Conservation (phyloP, 2,888 invertebrate genomes). For the Harpalus rubripes region DNA sequence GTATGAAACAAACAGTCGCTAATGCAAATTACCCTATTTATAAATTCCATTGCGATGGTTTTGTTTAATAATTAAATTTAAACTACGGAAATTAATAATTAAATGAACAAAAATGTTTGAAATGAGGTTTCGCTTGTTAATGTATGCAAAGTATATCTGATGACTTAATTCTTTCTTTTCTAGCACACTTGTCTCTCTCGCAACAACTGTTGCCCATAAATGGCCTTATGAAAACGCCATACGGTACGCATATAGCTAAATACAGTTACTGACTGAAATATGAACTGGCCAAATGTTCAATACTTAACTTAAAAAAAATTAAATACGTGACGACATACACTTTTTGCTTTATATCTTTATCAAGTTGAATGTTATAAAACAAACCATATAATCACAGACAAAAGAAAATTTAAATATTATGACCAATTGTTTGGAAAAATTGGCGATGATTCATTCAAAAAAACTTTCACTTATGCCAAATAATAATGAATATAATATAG, state of each 20-base stretch:
- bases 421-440: constrained; percentile 34
- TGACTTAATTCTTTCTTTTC: constrained; percentile 59
- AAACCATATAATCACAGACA: neutral
- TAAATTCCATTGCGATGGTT: constrained; percentile 4
- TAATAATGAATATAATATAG: constrained; percentile 47
- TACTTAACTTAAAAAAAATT: neutral
- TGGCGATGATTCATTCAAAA: constrained; percentile 27
- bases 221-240: constrained; percentile 48
- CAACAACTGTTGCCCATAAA: constrained; percentile 57
- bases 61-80: constrained; percentile 1
- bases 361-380: neutral
- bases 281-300: constrained; percentile 38
- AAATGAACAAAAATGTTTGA: constrained; percentile 24
- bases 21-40: neutral
- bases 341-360: constrained; percentile 4
- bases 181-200: constrained; percentile 52
- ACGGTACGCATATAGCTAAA: constrained; percentile 43
- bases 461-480: constrained; percentile 53
- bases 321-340: neutral
- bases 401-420: neutral
- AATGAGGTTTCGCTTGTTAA: constrained; percentile 33
- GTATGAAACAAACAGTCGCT: constrained; percentile 1
- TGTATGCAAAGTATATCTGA: constrained; percentile 53
- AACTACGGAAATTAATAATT: constrained; percentile 18
- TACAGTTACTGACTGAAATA: constrained; percentile 41